Conservation (phyloP, 2,888 invertebrate species). For the Allacma fusca region DNA sequence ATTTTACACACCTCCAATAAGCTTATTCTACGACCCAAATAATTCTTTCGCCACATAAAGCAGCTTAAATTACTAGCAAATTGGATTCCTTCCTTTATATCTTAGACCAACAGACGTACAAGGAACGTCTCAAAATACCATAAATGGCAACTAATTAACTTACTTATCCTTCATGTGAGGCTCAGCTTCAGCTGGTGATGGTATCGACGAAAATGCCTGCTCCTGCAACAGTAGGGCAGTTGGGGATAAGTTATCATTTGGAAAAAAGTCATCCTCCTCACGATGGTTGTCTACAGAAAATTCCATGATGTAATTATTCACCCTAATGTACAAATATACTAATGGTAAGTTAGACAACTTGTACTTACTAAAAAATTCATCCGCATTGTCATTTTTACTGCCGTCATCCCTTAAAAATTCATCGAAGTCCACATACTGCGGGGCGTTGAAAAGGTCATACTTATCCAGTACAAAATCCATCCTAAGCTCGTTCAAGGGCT, state of each 20-base stretch:
- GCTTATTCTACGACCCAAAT: too few relatives aligned
- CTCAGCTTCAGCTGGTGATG: too few relatives aligned
- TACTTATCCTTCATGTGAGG: too few relatives aligned
- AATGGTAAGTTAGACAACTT: background rate
- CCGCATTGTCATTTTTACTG: slow-evolving; percentile 49
- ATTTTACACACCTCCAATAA: too few relatives aligned
- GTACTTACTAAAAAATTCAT: slow-evolving; percentile 55
- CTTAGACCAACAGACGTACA: too few relatives aligned
- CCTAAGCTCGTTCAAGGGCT: too few relatives aligned
- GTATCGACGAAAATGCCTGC: too few relatives aligned
- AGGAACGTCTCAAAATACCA: too few relatives aligned
- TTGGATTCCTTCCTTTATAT: too few relatives aligned
- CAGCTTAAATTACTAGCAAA: too few relatives aligned
- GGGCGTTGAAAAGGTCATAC: slow-evolving; percentile 52
- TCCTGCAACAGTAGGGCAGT: slow-evolving; percentile 46
- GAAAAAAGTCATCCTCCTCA: slow-evolving; percentile 57
- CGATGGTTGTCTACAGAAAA: slow-evolving; percentile 50
- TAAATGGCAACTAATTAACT: too few relatives aligned
- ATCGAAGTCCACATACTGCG: slow-evolving; percentile 57
- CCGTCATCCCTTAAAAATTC: slow-evolving; percentile 47
- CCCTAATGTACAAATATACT: background rate
- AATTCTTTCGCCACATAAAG: too few relatives aligned
- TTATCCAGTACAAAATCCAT: slow-evolving; percentile 40
- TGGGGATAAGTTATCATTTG: slow-evolving; percentile 46
- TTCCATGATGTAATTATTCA: background rate